phyloP scores from a whole-genome alignment of 2,113 vertebrate species.

The Macquaria australasica region DNA sequence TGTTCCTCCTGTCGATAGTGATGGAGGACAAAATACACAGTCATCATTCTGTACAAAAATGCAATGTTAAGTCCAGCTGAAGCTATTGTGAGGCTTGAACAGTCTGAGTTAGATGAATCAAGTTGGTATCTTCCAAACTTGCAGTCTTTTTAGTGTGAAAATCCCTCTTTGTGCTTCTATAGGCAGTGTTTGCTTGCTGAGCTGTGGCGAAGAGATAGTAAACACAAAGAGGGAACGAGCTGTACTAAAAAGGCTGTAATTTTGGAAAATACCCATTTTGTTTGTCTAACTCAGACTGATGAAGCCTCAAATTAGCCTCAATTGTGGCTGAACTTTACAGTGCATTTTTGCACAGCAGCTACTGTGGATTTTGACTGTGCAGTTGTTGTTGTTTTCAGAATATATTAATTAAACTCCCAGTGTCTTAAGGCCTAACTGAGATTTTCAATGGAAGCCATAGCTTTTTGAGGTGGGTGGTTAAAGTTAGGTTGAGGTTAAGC shows the following conservation, averaged over 20 bases:
- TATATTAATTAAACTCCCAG: not conserved
- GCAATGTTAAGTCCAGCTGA: not conserved
- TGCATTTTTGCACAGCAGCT: not conserved
- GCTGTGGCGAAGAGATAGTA: not conserved
- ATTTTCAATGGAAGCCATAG: not conserved
- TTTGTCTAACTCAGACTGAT: not conserved
- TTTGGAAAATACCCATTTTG: not conserved
- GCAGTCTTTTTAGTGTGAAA: not conserved
- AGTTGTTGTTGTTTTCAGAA: not conserved
- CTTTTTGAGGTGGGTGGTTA: not conserved
- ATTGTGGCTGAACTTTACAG: not conserved
- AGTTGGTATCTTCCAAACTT: not conserved
- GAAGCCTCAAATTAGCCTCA: not conserved
- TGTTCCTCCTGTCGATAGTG: not conserved
- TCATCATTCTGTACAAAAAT: not conserved
- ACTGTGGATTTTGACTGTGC: not conserved
- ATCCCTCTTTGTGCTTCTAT: not conserved
- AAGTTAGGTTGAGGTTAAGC: not conserved
- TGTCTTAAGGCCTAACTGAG: not conserved
- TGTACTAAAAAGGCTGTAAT: not conserved
- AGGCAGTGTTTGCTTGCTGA: not conserved
- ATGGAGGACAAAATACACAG: not conserved
- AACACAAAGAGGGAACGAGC: not conserved
- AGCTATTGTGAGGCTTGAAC: not conserved
- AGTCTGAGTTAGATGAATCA: not conserved